phyloP scores from a whole-genome alignment of 2,797 vertebrate genomes.

The Holocentrus rufus region DNA sequence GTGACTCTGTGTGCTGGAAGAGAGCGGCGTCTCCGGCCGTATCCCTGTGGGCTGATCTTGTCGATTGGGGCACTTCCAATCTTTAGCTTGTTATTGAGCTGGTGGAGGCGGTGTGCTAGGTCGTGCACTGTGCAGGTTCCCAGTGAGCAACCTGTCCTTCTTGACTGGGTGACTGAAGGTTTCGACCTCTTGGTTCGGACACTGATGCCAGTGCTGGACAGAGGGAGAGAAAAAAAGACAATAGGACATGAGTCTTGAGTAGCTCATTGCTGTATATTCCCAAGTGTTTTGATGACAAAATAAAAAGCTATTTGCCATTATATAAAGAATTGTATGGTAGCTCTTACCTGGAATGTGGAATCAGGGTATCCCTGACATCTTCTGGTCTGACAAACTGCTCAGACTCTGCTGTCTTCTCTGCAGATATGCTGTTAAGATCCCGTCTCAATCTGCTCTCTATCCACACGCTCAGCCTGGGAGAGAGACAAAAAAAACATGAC shows the following conservation, averaged over 20 bases:
- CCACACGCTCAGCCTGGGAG: slow-evolving; percentile 86
- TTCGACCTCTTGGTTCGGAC: slow-evolving; percentile 91
- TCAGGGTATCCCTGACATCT: slow-evolving; percentile 83
- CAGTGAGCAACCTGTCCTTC: slow-evolving; percentile 85
- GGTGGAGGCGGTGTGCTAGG: slow-evolving; percentile 88
- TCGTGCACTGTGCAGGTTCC: slow-evolving; percentile 93
- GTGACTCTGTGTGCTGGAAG: slow-evolving; percentile 69
- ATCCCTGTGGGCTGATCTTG: slow-evolving; percentile 91
- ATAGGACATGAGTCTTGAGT: slow-evolving; percentile 52
- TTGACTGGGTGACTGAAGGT: slow-evolving; percentile 81
- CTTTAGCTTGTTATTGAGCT: slow-evolving; percentile 87
- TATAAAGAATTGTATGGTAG: neutral
- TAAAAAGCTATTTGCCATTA: neutral
- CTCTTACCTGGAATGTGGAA: slow-evolving; percentile 88
- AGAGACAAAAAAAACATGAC: slow-evolving; percentile 15
- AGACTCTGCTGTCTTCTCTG: slow-evolving; percentile 71
- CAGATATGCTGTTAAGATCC: slow-evolving; percentile 78
- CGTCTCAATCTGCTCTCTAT: slow-evolving; percentile 85
- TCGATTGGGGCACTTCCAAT: slow-evolving; percentile 81
- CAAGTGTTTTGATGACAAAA: neutral
- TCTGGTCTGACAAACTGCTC: slow-evolving; percentile 83
- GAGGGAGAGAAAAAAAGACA: slow-evolving; percentile 34
- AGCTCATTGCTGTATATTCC: neutral
- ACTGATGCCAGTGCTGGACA: slow-evolving; percentile 79
- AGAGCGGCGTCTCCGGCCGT: slow-evolving; percentile 90